phyloP scores from a whole-genome alignment of 2,888 invertebrate species.

The Morpho helenor region DNA sequence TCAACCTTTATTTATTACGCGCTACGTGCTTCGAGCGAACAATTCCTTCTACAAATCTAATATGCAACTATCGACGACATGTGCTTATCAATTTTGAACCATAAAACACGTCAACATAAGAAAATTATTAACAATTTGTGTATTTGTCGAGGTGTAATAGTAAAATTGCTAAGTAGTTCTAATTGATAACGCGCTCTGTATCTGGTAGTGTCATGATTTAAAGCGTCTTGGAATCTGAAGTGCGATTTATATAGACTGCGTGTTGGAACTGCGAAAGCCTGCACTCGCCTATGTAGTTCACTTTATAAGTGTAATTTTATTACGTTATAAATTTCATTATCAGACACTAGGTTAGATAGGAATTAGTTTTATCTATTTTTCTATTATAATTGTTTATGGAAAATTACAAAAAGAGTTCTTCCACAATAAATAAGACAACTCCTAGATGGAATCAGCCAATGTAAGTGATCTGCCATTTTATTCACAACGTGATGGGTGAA shows the following conservation, averaged over 20 bases:
- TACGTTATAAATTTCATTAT: slow-evolving; percentile 4
- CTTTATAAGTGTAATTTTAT: slow-evolving; percentile 4
- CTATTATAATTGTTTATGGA: no score
- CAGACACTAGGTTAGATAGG: not conserved
- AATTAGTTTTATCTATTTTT: no score
- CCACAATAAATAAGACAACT: no score
- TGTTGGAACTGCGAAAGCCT: slow-evolving; percentile 28
- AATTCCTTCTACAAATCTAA: slow-evolving; percentile 39
- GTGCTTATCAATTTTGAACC: slow-evolving; percentile 31
- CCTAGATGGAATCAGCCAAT: no score
- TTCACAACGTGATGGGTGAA: no score
- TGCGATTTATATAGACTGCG: slow-evolving; percentile 50
- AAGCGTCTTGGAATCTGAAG: slow-evolving; percentile 54
- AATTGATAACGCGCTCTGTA: slow-evolving; percentile 68
- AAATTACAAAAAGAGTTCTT: no score
- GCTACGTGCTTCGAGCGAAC: slow-evolving; percentile 65
- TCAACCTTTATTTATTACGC: slow-evolving; percentile 67
- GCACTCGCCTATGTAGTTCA: slow-evolving; percentile 20
- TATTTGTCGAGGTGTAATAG: slow-evolving; percentile 18
- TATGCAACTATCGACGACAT: slow-evolving; percentile 31
- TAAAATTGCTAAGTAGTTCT: slow-evolving; percentile 47
- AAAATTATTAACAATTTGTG: slow-evolving; percentile 18
- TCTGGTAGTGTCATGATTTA: slow-evolving; percentile 69
- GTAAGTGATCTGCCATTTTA: no score
- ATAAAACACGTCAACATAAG: slow-evolving; percentile 27